phyloP scores from a whole-genome alignment of 2,113 vertebrate genomes.

The Gymnorhina tibicen region DNA sequence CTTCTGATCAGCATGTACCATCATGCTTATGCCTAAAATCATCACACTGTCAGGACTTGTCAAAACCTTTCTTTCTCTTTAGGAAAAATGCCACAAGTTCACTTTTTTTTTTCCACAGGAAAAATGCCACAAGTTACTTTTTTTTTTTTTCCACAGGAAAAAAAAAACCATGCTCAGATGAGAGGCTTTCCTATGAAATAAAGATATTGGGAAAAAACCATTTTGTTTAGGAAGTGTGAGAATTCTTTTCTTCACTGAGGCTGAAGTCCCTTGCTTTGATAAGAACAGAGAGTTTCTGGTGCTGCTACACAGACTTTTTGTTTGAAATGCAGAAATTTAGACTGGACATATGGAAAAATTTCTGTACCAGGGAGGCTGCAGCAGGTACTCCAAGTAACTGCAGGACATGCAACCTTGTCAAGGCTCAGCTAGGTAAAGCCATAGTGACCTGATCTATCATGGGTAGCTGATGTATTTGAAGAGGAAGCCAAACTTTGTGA shows the following conservation, averaged over 20 bases:
- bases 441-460: background rate
- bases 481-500: background rate
- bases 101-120: background rate
- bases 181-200: background rate
- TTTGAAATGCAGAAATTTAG: background rate
- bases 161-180: background rate
- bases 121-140: background rate
- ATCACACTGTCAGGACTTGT: constrained; percentile 34
- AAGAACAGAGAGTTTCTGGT: background rate
- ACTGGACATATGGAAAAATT: background rate
- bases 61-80: constrained; percentile 29
- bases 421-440: background rate
- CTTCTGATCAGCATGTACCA: background rate
- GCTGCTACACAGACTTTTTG: background rate
- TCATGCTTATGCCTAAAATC: constrained; percentile 43
- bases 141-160: background rate
- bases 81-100: constrained; percentile 4
- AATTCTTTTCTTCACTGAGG: background rate
- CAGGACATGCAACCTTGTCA: background rate
- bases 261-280: background rate
- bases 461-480: background rate
- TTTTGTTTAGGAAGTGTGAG: background rate
- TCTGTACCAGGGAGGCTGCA: background rate
- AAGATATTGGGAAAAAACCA: background rate
- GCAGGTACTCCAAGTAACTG: background rate